phyloP scores from a whole-genome alignment of 2,888 invertebrate genomes.

The Coelopa pilipes region DNA sequence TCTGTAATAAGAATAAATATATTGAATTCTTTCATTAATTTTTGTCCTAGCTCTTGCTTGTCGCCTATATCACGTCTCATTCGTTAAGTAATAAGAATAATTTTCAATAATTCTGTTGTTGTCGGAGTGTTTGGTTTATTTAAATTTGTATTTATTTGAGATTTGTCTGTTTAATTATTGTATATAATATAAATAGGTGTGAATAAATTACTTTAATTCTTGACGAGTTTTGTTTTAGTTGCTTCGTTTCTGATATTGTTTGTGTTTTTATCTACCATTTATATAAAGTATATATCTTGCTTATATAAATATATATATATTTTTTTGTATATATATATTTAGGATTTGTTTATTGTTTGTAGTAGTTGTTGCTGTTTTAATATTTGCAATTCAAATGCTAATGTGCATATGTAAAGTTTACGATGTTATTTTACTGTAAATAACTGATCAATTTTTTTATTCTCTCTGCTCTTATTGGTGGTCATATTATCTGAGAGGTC shows the following conservation, averaged over 20 bases:
- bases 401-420: conserved; percentile 27
- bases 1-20: neutral
- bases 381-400: conserved; percentile 25
- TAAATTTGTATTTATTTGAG: conserved; percentile 15
- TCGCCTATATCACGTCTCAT: too few relatives aligned
- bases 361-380: conserved; percentile 15
- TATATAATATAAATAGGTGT: conserved; percentile 29
- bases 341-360: neutral
- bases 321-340: neutral
- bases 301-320: conserved; percentile 8
- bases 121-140: conserved; percentile 23
- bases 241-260: conserved; percentile 1
- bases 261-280: neutral
- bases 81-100: conserved; percentile 17
- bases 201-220: conserved; percentile 1
- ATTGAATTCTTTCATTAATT: too few relatives aligned
- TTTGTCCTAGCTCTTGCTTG: neutral
- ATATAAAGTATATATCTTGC: neutral
- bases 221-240: conserved; percentile 15
- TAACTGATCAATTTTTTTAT: neutral
- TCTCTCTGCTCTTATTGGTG: conserved; percentile 26
- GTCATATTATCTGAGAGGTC: conserved; percentile 10
- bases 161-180: conserved; percentile 17
- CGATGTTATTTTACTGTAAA: conserved; percentile 11
- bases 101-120: conserved; percentile 14